Conservation (phyloP, 92 coral and sea anemone genomes). For the Epizoanthus fatuus region DNA sequence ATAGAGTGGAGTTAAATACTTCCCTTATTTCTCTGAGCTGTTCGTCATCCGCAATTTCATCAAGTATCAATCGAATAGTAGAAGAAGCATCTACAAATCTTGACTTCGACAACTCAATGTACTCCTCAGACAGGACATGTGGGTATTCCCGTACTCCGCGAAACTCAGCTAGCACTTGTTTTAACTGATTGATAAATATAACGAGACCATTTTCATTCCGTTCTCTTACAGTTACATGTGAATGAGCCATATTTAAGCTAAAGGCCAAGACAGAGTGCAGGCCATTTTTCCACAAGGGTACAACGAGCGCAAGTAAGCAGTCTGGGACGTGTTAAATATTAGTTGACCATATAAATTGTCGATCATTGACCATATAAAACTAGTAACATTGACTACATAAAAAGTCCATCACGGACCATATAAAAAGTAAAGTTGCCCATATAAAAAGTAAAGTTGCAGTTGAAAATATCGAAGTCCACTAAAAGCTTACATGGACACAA, state of each 20-base stretch:
- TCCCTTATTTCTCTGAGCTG: background rate
- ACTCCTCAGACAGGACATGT: constrained; percentile 1
- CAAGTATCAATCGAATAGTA: constrained; percentile 7
- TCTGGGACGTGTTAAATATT: no score
- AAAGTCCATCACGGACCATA: no score
- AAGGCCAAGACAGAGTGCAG: background rate
- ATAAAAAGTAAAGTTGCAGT: no score
- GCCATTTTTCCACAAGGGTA: background rate
- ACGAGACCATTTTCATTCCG: constrained; percentile 29
- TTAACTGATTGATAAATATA: constrained; percentile 14
- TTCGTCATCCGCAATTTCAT: background rate
- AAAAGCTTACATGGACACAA: no score
- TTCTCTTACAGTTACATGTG: constrained; percentile 18
- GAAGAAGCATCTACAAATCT: constrained; percentile 19
- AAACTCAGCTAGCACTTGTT: constrained; percentile 27
- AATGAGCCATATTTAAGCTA: background rate
- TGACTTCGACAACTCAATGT: background rate
- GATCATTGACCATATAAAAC: no score
- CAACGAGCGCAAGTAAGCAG: no score
- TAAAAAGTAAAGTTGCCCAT: no score
- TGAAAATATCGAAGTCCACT: no score
- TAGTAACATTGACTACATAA: no score
- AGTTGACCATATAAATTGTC: no score
- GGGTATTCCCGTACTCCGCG: background rate
- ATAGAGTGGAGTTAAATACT: no score